Evolutionary conservation across 2,888 invertebrate species (phyloP), one percentile per base, ranked within the genome.

Genomic region (Parnassius mnemosyne): DNA sequence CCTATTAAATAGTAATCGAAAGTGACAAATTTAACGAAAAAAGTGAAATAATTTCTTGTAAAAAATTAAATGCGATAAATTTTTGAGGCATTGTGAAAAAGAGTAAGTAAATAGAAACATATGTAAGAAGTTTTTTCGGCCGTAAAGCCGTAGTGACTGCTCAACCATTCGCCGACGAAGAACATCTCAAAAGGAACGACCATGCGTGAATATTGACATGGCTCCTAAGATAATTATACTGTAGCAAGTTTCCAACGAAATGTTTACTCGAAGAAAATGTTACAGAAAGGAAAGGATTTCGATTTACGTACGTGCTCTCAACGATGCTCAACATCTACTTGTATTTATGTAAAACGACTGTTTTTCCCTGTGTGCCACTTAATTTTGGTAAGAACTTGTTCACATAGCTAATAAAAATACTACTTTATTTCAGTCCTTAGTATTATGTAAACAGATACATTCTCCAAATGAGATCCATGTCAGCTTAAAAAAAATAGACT

Each of bases 151-250:
- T 70, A 61, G 68, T 70, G 71, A 69, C 68, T 67, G 61, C 65
- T 67, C 68, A 60, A 57, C 65, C 70, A 67, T 69, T 69, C 67
- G 67, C 69, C 68, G 69, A 58, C 65, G 66, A 68, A 68, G 71
- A 71, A 70, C 66, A 71, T 69, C 65, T 72, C 70, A 73, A 75
- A 76, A 76, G 71, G 66, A 65, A 75, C 68, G 66, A 68, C 69
- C 74, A 76, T 70, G 73, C 76, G 72, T 77, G 73, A 76, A 73
- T 74, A 71, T 74, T 73, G 73, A 72, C 71, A 68, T 69, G 69
- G 67, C 66, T 67, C 64, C 64, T 68, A 63, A 63, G 69, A 69
- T 66, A 67, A 60, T 68, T 57, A 55, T 61, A 56, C 61, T 69
- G 60, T 61, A 56, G 59, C 59, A 59, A 59, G 42, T 59, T 63